phyloP scores from a whole-genome alignment of 1,140 invertebrate genomes.

The Octopus sinensis region DNA sequence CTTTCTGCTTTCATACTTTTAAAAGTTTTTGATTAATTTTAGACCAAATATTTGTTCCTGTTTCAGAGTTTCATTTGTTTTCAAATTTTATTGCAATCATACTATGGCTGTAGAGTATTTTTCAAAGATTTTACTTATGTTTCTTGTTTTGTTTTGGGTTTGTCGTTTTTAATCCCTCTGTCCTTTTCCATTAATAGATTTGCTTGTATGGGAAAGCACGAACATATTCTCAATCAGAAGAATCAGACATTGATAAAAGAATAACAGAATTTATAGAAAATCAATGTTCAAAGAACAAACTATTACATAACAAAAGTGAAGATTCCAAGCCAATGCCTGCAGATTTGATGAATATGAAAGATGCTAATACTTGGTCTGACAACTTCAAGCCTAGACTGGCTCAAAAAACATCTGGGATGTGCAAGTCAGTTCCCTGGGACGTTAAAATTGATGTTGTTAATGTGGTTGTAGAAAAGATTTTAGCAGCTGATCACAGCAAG shows the following conservation, averaged over 20 bases:
- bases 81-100: too few species aligned
- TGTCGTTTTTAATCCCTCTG: not conserved
- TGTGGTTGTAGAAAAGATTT: constrained; percentile 62
- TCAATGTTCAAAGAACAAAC: constrained; percentile 23
- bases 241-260: constrained; percentile 33
- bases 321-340: not conserved
- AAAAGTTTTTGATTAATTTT: too few species aligned
- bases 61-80: too few species aligned
- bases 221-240: constrained; percentile 43
- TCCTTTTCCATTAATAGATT: constrained; percentile 53
- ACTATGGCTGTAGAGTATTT: too few species aligned
- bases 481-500: constrained; percentile 55
- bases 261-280: constrained; percentile 37
- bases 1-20: too few species aligned
- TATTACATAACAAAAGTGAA: not conserved
- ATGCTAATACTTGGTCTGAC: constrained; percentile 52
- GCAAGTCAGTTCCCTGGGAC: constrained; percentile 74
- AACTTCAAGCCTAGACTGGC: constrained; percentile 68
- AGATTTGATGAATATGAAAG: not conserved
- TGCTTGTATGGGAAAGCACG: constrained; percentile 73
- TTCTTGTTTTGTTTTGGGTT: too few species aligned
- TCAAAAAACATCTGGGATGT: constrained; percentile 76
- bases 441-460: constrained; percentile 68
- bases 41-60: too few species aligned
- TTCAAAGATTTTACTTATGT: too few species aligned